Evolutionary conservation across 2,113 vertebrate species (phyloP).

Genomic region (Melanocharis versteri): DNA sequence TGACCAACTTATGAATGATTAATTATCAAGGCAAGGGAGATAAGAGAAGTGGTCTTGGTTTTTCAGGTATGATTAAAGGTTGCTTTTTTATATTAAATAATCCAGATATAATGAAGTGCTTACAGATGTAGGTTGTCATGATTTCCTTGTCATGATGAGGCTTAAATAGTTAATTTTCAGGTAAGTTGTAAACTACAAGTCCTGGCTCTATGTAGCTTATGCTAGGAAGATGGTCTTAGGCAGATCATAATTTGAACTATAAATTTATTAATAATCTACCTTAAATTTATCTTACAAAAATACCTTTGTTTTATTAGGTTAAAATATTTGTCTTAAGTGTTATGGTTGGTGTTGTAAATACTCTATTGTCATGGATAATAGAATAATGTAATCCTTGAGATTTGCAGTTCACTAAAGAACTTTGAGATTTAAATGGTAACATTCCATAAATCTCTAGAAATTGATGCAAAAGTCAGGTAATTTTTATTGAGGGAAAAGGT

Average conservation of each 20-base stretch:
- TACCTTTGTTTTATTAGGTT: not conserved
- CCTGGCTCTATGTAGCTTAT: not conserved
- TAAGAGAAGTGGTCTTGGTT: not conserved
- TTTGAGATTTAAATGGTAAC: not conserved
- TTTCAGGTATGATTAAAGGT: not conserved
- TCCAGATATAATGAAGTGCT: not conserved
- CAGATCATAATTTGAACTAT: not conserved
- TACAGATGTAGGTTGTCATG: not conserved
- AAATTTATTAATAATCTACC: not conserved
- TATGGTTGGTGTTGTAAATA: not conserved
- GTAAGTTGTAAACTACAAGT: not conserved
- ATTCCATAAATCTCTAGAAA: not conserved
- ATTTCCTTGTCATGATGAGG: not conserved
- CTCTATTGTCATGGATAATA: not conserved
- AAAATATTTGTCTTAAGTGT: not conserved
- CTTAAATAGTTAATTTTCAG: not conserved
- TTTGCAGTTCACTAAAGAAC: not conserved
- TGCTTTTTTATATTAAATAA: not conserved
- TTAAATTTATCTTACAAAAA: not conserved
- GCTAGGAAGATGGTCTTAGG: not conserved
- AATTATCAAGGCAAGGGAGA: not conserved
- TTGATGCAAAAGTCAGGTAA: not conserved
- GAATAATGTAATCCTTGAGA: not conserved
- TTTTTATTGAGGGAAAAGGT: not conserved
- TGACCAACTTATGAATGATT: not conserved